These are phyloP conservation scores for Ictidomys tridecemlineatus DNA, from an alignment of 2,113 vertebrate species.

Conservation along the genomic window DNA sequence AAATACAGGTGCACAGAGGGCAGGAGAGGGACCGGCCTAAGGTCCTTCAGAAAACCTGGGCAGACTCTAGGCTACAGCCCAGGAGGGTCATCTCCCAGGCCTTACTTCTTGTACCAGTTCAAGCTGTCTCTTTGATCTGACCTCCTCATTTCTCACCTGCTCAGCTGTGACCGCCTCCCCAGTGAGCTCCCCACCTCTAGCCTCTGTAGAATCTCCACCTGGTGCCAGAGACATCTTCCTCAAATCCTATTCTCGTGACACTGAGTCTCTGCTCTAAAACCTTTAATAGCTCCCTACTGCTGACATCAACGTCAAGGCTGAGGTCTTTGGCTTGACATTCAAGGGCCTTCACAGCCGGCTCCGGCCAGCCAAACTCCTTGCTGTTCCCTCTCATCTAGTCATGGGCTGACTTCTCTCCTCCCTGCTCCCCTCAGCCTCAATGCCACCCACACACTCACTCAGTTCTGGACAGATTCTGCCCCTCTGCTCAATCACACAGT, in stretches of 20 bases:
- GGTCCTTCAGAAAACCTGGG: not conserved
- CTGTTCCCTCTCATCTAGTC: constrained; percentile 46
- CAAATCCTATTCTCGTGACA: constrained; percentile 34
- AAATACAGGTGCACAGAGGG: not conserved
- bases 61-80: not conserved
- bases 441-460: constrained; percentile 63
- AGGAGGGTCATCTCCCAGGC: not conserved
- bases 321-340: constrained; percentile 50
- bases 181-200: not conserved
- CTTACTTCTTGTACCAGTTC: not conserved
- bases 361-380: not conserved
- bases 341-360: constrained; percentile 25
- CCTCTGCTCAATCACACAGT: constrained; percentile 64
- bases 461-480: constrained; percentile 62
- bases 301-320: constrained; percentile 32
- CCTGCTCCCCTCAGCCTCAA: not conserved
- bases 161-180: not conserved
- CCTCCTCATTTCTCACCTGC: constrained; percentile 26
- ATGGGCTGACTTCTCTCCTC: constrained; percentile 19
- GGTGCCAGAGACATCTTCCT: constrained; percentile 15
- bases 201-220: constrained; percentile 18
- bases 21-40: not conserved
- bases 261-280: constrained; percentile 19
- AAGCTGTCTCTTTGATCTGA: not conserved
- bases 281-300: constrained; percentile 55